Percentiles rank a stretch among this genome's conserved stretches.
Evolutionary conservation across 2,797 vertebrate species (phyloP).

Genomic region (Lepilemur septentrionalis): DNA sequence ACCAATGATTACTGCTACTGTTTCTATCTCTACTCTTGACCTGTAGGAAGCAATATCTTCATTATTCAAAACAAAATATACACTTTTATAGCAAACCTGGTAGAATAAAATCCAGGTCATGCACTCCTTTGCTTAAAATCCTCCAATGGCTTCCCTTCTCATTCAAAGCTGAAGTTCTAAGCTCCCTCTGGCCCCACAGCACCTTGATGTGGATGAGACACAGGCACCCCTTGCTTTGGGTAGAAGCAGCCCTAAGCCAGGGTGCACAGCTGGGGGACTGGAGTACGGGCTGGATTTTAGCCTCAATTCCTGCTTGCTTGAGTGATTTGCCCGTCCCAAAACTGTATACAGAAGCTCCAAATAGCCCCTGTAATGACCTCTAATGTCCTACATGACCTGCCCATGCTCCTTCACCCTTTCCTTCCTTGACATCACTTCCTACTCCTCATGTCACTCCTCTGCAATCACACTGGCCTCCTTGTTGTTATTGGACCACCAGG

Average conservation of each 20-base stretch:
- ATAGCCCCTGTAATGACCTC: background rate
- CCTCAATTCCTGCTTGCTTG: background rate
- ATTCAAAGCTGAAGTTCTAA: background rate
- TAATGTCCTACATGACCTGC: no score
- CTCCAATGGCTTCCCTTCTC: background rate
- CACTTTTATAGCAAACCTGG: background rate
- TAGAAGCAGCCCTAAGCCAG: background rate
- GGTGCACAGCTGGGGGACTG: background rate
- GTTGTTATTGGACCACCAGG: background rate
- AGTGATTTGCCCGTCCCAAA: background rate
- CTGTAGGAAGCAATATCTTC: background rate
- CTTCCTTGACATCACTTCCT: background rate
- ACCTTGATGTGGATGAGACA: background rate
- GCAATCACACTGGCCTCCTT: background rate
- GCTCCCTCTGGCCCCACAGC: background rate
- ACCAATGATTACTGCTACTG: no score
- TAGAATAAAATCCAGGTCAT: background rate
- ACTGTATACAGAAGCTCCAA: background rate
- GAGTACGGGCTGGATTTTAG: background rate
- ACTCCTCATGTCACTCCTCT: background rate
- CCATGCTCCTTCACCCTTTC: background rate
- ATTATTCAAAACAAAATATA: background rate
- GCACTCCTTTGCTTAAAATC: background rate
- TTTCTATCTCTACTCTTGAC: background rate
- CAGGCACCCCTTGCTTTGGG: background rate